phyloP scores from a whole-genome alignment of 2,888 invertebrate species.

The Alcis repandata region DNA sequence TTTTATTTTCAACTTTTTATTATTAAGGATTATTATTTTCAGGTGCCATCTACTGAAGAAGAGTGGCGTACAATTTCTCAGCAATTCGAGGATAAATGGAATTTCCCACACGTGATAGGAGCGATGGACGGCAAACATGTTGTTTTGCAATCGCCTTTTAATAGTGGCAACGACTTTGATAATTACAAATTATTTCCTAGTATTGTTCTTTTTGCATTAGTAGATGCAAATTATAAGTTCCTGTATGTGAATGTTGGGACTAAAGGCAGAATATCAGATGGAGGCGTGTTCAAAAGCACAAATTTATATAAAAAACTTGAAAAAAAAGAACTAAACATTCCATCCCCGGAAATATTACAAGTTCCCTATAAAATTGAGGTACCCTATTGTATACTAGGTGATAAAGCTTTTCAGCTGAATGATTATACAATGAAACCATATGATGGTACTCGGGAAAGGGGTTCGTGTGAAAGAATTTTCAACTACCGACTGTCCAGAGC shows the following conservation, averaged over 20 bases:
- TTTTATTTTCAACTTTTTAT: slow-evolving; percentile 19
- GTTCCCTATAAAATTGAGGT: not conserved
- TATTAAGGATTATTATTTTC: slow-evolving; percentile 30
- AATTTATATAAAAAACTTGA: not conserved
- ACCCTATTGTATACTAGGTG: slow-evolving; percentile 1
- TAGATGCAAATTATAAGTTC: slow-evolving; percentile 61
- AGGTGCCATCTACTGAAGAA: slow-evolving; percentile 47
- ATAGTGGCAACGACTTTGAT: slow-evolving; percentile 51
- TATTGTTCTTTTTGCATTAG: slow-evolving; percentile 59
- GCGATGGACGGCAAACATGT: slow-evolving; percentile 62
- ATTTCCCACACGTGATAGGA: slow-evolving; percentile 59
- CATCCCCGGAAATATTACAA: not conserved
- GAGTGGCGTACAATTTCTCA: slow-evolving; percentile 52
- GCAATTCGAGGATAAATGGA: slow-evolving; percentile 44
- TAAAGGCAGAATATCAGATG: slow-evolving; percentile 48
- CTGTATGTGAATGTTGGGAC: slow-evolving; percentile 51
- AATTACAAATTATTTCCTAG: slow-evolving; percentile 58
- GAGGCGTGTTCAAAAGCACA: slow-evolving; percentile 8
- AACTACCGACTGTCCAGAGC: slow-evolving; percentile 42
- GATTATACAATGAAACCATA: slow-evolving; percentile 44
- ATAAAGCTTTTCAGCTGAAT: slow-evolving; percentile 43
- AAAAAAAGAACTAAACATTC: slow-evolving; percentile 1
- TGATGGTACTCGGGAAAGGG: slow-evolving; percentile 41
- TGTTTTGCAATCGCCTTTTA: slow-evolving; percentile 52
- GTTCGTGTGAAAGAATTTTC: slow-evolving; percentile 42